A percentile compares a stretch with the other conserved stretches of the same genome.
These are phyloP conservation scores for Andrena trimmerana DNA, from an alignment of 2,888 invertebrate species.

Conservation along the genomic window DNA sequence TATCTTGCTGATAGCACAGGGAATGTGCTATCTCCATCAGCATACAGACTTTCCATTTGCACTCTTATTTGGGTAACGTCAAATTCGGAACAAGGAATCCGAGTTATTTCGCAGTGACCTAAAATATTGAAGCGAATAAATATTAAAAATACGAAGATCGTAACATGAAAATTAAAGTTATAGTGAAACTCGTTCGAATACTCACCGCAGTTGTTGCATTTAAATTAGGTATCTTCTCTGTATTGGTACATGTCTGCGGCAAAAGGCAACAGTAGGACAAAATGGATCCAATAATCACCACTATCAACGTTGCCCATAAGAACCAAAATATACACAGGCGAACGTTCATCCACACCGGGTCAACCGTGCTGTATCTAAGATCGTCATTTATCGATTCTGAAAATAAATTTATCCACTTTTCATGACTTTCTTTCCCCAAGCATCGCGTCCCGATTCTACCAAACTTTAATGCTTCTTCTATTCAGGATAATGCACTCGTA, in stretches of 20 bases:
- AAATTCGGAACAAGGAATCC: neutral
- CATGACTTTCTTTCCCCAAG: neutral
- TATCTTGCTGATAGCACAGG: constrained; percentile 36
- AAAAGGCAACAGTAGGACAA: constrained; percentile 68
- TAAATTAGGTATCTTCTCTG: constrained; percentile 15
- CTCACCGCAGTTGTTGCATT: constrained; percentile 37
- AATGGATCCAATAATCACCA: constrained; percentile 71
- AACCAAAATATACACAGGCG: constrained; percentile 78
- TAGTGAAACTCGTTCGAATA: neutral
- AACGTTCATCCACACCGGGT: constrained; percentile 76
- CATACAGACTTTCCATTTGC: neutral
- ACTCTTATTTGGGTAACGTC: constrained; percentile 14
- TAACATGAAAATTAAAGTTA: neutral
- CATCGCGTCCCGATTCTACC: neutral
- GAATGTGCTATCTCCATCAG: constrained; percentile 21
- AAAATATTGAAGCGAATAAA: constrained; percentile 5
- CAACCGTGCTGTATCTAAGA: constrained; percentile 61
- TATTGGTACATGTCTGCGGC: constrained; percentile 55
- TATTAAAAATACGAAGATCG: neutral
- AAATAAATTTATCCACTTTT: constrained; percentile 9
- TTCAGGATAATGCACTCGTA: too few relatives aligned
- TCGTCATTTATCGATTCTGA: constrained; percentile 40
- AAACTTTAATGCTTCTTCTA: neutral
- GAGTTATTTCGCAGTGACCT: constrained; percentile 25
- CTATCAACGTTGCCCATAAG: constrained; percentile 74